Base-by-base conservation (phyloP, 2,797 vertebrate genomes). In the Spea hammondii region DNA sequence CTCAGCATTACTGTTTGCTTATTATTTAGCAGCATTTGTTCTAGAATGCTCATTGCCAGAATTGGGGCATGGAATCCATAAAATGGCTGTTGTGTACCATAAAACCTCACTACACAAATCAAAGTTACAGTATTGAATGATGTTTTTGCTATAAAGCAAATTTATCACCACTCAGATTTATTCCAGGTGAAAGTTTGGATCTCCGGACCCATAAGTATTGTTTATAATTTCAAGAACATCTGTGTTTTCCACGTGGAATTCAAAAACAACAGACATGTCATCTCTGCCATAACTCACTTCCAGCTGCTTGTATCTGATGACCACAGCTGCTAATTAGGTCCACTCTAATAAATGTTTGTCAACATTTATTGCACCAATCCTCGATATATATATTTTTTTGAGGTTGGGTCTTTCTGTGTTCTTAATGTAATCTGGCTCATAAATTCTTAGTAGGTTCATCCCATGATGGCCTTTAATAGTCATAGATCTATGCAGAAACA, bases 151-250 rank as follows among this genome's bases (percentile, higher is more conserved):
- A 47, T 50, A 46, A 49, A 70, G 10, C 50, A 74, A 48, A 80
- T 70, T 49, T 70, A 71, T 80, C 59, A 75, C 59, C 72, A 65
- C 46, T n/a, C 5, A 17, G 57, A 5, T 46, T 59, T 76, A 55
- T 50, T 76, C 53, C 49, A 72, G 73, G 73, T 80, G 79, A 80
- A 64, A 70, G 13, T 51, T 32, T 49, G 49, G 62, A 72, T 64
- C 45, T 76, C 73, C 72, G 51, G 60, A 71, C 59, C 68, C 59
- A 70, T 11, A 75, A n/a, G 50, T 12, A 65, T 32, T 14, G 49
- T 68, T 64, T 65, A 66, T 48, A 60, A 51, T 74, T 65, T 79
- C 65, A 70, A 62, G 66, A 75, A 80, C 79, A 80, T 71, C 79
- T 80, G 79, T 46, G 57, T 71, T 65, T 5, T 72, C 72, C 62